Evolutionary conservation across 1,140 invertebrate species (phyloP), one percentile per base, ranked within the genome.

Genomic region (Drosophila murphyi): DNA sequence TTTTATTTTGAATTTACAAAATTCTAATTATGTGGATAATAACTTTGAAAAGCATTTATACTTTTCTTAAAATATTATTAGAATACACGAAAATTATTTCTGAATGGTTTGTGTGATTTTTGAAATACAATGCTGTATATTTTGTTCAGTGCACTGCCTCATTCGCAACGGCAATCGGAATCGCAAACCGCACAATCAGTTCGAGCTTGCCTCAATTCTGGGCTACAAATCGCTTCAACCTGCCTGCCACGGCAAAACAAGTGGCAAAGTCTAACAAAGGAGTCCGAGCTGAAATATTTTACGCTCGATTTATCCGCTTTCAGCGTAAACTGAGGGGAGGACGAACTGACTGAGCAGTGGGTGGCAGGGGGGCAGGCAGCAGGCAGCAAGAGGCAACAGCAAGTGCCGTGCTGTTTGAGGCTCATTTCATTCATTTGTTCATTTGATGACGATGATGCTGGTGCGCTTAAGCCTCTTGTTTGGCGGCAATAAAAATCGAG

Each of bases 371-470:
- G 7, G 7, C 34, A 43, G 48, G 51, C n/a, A 52, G n/a, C 35
- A 34, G 51, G 48, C 20, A 20, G 10, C 8, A 41, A 12, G n/a
- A 50, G 54, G 41, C 45, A 80, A 72, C 62, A 76, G 88, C 88
- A 91, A 90, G 82, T 91, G 88, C 74, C 75, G 71, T 64, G 69
- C 76, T 70, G 70, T 77, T 78, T 90, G 82, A 80, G 82, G 70
- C 77, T 90, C 83, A 91, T 91, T 91, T 88, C 83, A 81, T 78
- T 88, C 88, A 91, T 91, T 91, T 91, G 89, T 89, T 91, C 88
- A 89, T 91, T 91, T 91, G 81, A 87, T 80, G 82, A 88, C 65
- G 83, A 79, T 73, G 76, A 63, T 89, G 39, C 68, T 80, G 72
- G 69, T 69, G 72, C 69, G 74, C 78, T 83, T 91, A 91, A 91